Conservation (phyloP, 1,140 invertebrate genomes). For the Latrodectus geometricus region DNA sequence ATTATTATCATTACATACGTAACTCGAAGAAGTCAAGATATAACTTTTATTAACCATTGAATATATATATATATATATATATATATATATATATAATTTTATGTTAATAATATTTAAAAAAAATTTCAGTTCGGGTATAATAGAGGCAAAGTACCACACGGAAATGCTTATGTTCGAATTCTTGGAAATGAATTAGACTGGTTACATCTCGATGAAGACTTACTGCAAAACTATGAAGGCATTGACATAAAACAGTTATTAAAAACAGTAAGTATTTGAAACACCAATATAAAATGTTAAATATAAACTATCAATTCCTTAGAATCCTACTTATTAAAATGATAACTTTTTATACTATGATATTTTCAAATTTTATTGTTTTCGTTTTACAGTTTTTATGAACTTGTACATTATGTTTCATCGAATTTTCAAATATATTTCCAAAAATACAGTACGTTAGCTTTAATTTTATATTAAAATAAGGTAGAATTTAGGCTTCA, state of each 20-base stretch:
- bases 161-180: slow-evolving; percentile 12
- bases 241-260: not conserved
- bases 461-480: too few species aligned
- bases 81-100: too few species aligned
- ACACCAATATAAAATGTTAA: too few species aligned
- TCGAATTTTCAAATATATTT: not conserved
- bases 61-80: too few species aligned
- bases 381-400: not conserved
- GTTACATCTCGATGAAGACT: slow-evolving; percentile 14
- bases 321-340: not conserved
- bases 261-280: slow-evolving; percentile 11
- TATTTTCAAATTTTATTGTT: not conserved
- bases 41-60: too few species aligned
- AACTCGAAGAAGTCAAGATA: too few species aligned
- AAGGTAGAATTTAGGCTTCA: too few species aligned
- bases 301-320: not conserved
- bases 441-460: too few species aligned
- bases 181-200: slow-evolving; percentile 35
- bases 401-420: not conserved
- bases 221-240: slow-evolving; percentile 1
- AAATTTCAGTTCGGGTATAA: slow-evolving; percentile 31
- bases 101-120: not conserved
- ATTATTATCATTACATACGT: too few species aligned
- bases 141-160: slow-evolving; percentile 28
- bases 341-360: not conserved